Evolutionary conservation across 2,797 vertebrate genomes (phyloP), one percentile per base, ranked within the genome.

Genomic region (Mycteria americana): DNA sequence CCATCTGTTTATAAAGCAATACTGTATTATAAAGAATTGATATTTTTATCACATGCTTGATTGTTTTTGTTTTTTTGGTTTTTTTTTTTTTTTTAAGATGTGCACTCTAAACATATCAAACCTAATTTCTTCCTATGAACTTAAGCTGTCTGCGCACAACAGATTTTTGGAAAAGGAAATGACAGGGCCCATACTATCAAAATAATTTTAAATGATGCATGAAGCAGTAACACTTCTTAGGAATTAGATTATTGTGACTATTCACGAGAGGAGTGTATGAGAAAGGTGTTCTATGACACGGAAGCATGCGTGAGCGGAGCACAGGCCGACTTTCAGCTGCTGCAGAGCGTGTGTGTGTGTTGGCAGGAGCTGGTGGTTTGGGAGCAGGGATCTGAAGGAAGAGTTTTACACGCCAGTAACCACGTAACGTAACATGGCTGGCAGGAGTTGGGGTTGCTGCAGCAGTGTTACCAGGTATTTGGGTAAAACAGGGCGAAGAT

Each of bases 1-100:
- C 95, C 97, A 96, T 97, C 97, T 98, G 97, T 98, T 98, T 98
- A 98, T 97, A 98, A 98, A 98, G 98, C 98, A 99, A 98, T 99
- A 99, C 98, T 99, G 98, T 98, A 98, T 97, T 98, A 98, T 98
- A 98, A 97, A 98, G 90, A 98, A 97, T 97, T 88, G 96, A 97
- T 98, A 97, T 98, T 98, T 98, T 98, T 98, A 97, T 98, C 96
- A 97, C 96, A 96, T 95, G 97, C 98, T 98, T 98, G 97, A 97
- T 98, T 97, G 95, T 97, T 92, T 97, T 96, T 59, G 54, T 7
- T 88, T 93, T 91, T 24, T 96, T 59, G 54, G 7, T 88, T 93
- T 91, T 24, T 25, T 90, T 91, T 92, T 95, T 97, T 96, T 93
- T 89, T 92, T 97, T 85, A 97, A 97, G 97, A 97, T 80, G 96